Conservation (phyloP, 2,113 vertebrate species). For the Zosterops hypoxanthus region DNA sequence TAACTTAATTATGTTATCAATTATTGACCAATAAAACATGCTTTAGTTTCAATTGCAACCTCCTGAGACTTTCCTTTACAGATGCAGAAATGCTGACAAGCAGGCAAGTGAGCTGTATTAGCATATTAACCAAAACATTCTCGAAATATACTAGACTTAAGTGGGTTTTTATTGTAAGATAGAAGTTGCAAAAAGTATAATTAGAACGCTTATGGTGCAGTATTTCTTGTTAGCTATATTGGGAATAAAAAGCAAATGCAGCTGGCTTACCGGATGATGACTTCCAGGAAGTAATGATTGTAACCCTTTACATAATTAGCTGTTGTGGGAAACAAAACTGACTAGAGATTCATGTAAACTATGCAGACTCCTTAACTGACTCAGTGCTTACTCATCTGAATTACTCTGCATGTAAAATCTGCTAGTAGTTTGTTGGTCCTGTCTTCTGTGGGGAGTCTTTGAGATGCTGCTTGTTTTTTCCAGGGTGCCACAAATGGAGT, state of each 20-base stretch:
- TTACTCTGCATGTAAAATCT: background rate
- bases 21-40: background rate
- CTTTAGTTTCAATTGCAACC: background rate
- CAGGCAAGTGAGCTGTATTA: background rate
- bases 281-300: slow-evolving; percentile 59
- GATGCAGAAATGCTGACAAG: background rate
- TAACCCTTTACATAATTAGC: slow-evolving; percentile 44
- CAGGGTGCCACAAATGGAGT: background rate
- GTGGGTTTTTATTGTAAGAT: background rate
- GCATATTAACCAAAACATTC: background rate
- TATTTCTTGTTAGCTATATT: slow-evolving; percentile 34
- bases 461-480: background rate
- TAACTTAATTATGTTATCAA: background rate
- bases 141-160: background rate
- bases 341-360: slow-evolving; percentile 17
- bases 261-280: slow-evolving; percentile 10
- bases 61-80: background rate
- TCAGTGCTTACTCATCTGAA: slow-evolving; percentile 37
- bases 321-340: slow-evolving; percentile 15
- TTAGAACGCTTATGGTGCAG: background rate
- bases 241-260: slow-evolving; percentile 10
- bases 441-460: background rate
- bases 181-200: background rate
- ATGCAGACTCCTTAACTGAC: slow-evolving; percentile 17
- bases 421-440: background rate